phyloP scores from a whole-genome alignment of 2,113 vertebrate genomes.

The Todiramphus chloris region DNA sequence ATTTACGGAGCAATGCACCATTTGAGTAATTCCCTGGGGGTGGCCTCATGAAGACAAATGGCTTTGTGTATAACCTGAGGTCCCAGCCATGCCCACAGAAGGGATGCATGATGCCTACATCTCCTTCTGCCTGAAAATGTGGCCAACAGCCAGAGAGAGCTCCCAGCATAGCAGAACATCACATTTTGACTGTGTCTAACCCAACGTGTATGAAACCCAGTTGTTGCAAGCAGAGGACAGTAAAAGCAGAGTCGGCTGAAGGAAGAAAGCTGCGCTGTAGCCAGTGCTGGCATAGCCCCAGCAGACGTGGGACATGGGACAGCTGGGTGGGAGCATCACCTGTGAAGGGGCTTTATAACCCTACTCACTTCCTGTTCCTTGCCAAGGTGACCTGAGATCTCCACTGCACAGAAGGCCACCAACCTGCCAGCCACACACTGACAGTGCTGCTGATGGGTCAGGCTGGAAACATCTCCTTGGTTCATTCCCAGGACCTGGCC shows the following conservation, averaged over 20 bases:
- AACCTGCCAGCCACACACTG: accelerated
- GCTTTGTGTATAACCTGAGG: background rate
- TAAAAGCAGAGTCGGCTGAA: background rate
- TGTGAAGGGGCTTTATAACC: background rate
- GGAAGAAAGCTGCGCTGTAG: background rate
- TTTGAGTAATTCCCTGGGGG: background rate
- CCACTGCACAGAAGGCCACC: background rate
- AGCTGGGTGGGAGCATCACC: background rate
- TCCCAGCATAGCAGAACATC: background rate
- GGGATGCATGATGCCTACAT: accelerated
- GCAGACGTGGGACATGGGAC: background rate
- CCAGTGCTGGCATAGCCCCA: background rate
- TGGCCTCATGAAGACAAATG: background rate
- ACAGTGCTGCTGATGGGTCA: background rate
- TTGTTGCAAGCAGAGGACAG: background rate
- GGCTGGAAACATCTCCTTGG: background rate
- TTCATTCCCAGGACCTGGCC: background rate
- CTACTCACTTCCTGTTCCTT: background rate
- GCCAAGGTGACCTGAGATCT: background rate
- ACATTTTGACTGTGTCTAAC: background rate
- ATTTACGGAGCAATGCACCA: background rate
- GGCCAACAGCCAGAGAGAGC: accelerated
- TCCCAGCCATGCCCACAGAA: background rate
- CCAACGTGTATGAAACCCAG: accelerated
- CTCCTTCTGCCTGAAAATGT: background rate